Evolutionary conservation across 2,113 vertebrate genomes (phyloP).

Genomic region (Esox niger): DNA sequence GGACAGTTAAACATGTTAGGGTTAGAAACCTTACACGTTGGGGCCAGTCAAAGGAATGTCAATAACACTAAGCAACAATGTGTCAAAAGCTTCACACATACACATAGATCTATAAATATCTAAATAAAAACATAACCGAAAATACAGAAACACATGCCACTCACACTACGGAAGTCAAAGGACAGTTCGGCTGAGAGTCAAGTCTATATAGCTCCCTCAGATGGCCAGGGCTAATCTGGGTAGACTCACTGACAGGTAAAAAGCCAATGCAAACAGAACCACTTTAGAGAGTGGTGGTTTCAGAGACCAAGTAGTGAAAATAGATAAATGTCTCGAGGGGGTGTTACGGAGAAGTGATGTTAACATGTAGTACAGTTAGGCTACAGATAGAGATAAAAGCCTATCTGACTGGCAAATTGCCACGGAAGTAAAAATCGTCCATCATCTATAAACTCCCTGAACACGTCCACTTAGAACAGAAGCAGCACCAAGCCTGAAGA

Average conservation of each 20-base stretch:
- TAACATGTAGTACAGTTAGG: too few relatives aligned
- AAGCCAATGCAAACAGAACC: conserved; percentile 6
- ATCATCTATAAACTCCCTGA: conserved; percentile 1
- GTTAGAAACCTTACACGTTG: too few relatives aligned
- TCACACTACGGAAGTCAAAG: conserved; percentile 38
- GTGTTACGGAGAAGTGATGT: too few relatives aligned
- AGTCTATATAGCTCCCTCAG: conserved; percentile 15
- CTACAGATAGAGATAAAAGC: too few relatives aligned
- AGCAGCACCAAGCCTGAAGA: neutral
- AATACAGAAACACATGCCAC: conserved; percentile 28
- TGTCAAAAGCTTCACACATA: neutral
- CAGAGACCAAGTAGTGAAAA: neutral
- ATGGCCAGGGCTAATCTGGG: neutral
- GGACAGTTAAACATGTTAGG: too few relatives aligned
- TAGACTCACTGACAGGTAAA: neutral
- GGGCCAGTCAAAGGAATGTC: neutral
- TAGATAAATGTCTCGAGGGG: too few relatives aligned
- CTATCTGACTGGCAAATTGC: too few relatives aligned
- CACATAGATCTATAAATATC: neutral
- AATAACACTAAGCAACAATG: neutral
- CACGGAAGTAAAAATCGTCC: neutral
- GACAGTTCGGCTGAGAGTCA: conserved; percentile 43
- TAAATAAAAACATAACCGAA: neutral
- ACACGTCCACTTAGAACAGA: neutral
- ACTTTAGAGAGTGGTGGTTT: conserved; percentile 4